Percentiles rank a stretch among this genome's conserved stretches.
phyloP scores from a whole-genome alignment of 1,140 invertebrate genomes.

The Chymomyza costata region DNA sequence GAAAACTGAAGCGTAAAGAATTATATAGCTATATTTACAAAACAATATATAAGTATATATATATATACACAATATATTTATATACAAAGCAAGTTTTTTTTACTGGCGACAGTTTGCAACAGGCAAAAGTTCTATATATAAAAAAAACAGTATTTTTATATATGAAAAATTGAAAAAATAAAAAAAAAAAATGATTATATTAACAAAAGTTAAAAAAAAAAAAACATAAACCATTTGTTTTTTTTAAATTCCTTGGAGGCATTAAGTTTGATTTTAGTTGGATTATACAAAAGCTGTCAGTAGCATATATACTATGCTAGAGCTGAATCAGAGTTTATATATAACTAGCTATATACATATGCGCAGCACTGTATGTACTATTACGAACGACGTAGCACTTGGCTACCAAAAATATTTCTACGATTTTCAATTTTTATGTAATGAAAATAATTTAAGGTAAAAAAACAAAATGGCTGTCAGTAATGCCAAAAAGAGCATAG shows the following conservation, averaged over 20 bases:
- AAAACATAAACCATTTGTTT: constrained; percentile 33
- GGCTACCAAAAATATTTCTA: no score
- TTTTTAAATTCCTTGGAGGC: constrained; percentile 15
- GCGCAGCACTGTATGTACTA: no score
- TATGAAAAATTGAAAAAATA: constrained; percentile 27
- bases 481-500: no score
- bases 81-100: constrained; percentile 55
- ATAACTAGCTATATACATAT: no score
- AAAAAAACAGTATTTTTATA: constrained; percentile 64
- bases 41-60: constrained; percentile 19
- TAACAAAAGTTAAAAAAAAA: constrained; percentile 41
- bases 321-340: no score
- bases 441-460: no score
- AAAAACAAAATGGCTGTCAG: no score
- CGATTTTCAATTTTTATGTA: no score
- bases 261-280: no score
- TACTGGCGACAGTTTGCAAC: constrained; percentile 26
- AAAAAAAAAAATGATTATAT: constrained; percentile 31
- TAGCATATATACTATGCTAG: no score
- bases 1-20: constrained; percentile 48
- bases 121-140: constrained; percentile 26
- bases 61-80: constrained; percentile 53
- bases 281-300: no score
- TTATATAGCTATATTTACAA: constrained; percentile 28
- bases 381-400: no score